Base-by-base conservation (phyloP, 2,113 vertebrate species). In the Percina caprodes region DNA sequence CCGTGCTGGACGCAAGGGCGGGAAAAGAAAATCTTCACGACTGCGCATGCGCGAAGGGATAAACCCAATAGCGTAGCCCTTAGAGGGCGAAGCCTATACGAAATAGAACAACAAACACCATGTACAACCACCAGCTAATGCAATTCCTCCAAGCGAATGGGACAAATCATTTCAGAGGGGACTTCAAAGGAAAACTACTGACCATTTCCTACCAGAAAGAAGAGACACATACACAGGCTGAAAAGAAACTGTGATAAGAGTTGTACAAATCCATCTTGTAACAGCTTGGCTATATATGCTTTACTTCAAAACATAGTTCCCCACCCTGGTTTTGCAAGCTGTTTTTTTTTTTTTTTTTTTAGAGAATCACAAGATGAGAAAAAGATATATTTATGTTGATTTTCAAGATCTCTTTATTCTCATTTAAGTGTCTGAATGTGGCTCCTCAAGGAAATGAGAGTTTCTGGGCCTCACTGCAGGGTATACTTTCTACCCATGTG, bases 151-250 rank as follows among this genome's bases (percentile, higher is more conserved):
- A 42, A 91, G 87, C 83, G 45, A 87, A 86, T 59, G 82, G 90
- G 78, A 91, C 89, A 90, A 82, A 90, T 90, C 33, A 91, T 93
- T 92, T 91, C 70, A 74, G 80, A 62, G 46, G 66, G 39, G 76
- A 93, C 93, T 92, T 95, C 94, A 94, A 94, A 94, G 92, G 61
- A 72, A 83, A 85, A 85, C 75, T 21, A 68, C 74, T 89, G 87
- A 89, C 89, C 90, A 70, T 88, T 91, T 92, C 80, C 77, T 65
- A 65, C 45, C 66, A 73, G 68, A 87, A 79, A 89, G 82, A 81
- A 72, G 72, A 80, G 83, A 74, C 70, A 82, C 56, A 82, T 54
- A 63, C 74, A 67, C 75, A 39, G 72, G 46, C 77, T 76, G 52
- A 91, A 82, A 86, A 83, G 82, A 90, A 79, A 90, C 59, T 75